phyloP scores from a whole-genome alignment of 2,888 invertebrate genomes.

The Tenthredo mesomela region DNA sequence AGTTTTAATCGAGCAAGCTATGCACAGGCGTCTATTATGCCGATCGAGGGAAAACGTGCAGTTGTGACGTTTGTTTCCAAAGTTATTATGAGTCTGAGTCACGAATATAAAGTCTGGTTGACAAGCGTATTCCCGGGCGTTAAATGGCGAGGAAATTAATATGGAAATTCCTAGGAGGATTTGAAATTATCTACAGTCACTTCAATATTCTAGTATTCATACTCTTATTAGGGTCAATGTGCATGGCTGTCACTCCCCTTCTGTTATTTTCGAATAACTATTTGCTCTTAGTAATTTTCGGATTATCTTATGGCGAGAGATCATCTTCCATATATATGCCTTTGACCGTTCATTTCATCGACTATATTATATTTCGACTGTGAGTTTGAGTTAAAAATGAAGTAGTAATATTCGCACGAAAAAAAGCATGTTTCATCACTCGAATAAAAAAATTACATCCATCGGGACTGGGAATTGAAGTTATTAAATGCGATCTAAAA shows the following conservation, averaged over 20 bases:
- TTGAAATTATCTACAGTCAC: background rate
- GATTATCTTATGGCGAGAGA: background rate
- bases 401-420: background rate
- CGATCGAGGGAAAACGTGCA: background rate
- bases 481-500: background rate
- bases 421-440: background rate
- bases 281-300: background rate
- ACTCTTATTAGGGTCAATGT: background rate
- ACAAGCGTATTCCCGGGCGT: slow-evolving; percentile 14
- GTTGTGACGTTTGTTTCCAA: background rate
- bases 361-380: no score
- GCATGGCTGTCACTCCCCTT: background rate
- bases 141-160: background rate
- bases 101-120: background rate
- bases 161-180: background rate
- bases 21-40: background rate
- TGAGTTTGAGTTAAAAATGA: background rate
- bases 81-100: slow-evolving; percentile 9
- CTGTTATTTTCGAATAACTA: background rate
- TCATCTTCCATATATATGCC: no score
- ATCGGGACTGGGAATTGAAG: background rate
- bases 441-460: background rate
- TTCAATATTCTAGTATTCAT: background rate
- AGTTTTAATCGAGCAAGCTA: slow-evolving; percentile 18
- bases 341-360: no score